phyloP scores from a whole-genome alignment of 2,797 vertebrate species.

The Miichthys miiuy region DNA sequence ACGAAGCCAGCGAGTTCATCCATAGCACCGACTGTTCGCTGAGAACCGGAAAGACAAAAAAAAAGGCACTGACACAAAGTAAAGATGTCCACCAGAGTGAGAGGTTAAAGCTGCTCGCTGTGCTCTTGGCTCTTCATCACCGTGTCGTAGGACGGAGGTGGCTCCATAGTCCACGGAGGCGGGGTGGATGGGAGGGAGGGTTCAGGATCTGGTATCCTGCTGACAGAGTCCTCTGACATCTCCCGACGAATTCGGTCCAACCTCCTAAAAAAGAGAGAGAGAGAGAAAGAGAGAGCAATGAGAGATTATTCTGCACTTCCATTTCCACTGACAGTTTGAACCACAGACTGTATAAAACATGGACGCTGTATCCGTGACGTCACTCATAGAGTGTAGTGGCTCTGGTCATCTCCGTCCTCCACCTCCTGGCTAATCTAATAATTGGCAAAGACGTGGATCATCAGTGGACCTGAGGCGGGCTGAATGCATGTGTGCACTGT shows the following conservation, averaged over 20 bases:
- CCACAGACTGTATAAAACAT: too few relatives aligned
- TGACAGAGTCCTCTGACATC: conserved; percentile 79
- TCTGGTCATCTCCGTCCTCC: too few relatives aligned
- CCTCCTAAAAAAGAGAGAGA: conserved; percentile 62
- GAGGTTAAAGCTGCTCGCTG: conserved; percentile 62
- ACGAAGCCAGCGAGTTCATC: conserved; percentile 14
- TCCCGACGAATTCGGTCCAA: conserved; percentile 87
- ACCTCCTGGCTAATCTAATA: too few relatives aligned
- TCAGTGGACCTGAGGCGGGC: too few relatives aligned
- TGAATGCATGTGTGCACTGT: too few relatives aligned
- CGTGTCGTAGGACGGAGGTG: conserved; percentile 84
- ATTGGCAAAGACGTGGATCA: too few relatives aligned
- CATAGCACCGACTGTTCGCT: conserved; percentile 16
- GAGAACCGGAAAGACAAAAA: neutral
- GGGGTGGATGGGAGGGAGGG: conserved; percentile 70
- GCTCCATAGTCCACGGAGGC: conserved; percentile 85
- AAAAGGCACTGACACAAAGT: conserved; percentile 48
- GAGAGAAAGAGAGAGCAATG: neutral
- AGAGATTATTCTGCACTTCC: neutral
- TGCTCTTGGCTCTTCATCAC: conserved; percentile 86
- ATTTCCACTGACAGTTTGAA: neutral
- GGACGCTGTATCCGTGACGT: too few relatives aligned
- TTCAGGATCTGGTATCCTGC: conserved; percentile 62
- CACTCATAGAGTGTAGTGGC: too few relatives aligned
- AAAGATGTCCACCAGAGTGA: neutral